These are phyloP conservation scores for Ferrisia virgata DNA, from an alignment of 2,888 invertebrate genomes.

Conservation along the genomic window DNA sequence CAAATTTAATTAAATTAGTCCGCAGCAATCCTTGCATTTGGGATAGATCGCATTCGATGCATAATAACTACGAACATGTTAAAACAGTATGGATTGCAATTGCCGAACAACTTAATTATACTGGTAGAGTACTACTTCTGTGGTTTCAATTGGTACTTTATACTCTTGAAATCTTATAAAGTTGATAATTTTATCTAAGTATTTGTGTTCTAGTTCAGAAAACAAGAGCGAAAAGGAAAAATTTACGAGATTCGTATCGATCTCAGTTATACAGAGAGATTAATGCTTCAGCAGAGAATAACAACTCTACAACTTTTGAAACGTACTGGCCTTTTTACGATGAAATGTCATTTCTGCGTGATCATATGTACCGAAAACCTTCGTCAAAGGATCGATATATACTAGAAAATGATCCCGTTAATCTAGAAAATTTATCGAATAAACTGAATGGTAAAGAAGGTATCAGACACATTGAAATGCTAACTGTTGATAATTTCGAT, in stretches of 20 bases:
- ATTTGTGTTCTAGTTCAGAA: neutral
- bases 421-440: neutral
- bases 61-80: neutral
- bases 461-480: neutral
- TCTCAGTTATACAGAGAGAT: neutral
- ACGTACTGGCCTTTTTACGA: neutral
- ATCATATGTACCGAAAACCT: neutral
- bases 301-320: neutral
- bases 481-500: neutral
- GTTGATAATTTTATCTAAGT: no score
- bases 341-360: neutral
- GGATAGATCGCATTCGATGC: neutral
- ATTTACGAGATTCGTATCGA: neutral
- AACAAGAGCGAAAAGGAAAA: neutral
- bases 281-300: neutral
- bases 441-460: neutral
- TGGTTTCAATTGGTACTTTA: no score
- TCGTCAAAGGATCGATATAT: neutral
- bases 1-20: neutral
- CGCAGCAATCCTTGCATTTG: neutral
- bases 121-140: neutral
- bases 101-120: neutral
- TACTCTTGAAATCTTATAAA: no score
- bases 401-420: neutral
- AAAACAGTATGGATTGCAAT: neutral